phyloP scores from a whole-genome alignment of 2,113 vertebrate genomes.

The Agapornis roseicollis region DNA sequence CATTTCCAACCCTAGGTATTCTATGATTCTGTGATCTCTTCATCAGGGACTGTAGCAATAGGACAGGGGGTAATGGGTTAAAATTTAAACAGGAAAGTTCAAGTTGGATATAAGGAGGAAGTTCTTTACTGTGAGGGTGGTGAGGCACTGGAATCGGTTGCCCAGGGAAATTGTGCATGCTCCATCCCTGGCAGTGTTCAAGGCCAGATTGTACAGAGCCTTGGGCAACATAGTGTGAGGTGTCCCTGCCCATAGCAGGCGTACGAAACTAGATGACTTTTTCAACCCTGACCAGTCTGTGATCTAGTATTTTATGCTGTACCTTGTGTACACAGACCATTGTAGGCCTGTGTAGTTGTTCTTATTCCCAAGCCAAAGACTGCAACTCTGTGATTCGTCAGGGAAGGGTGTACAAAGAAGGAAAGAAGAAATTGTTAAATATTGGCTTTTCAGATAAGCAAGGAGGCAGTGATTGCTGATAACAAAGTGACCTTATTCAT shows the following conservation, averaged over 20 bases:
- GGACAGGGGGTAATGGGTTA: neutral
- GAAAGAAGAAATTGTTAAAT: neutral
- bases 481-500: neutral
- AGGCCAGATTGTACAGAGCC: neutral
- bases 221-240: neutral
- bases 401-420: fast-evolving
- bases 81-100: neutral
- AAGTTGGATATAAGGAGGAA: neutral
- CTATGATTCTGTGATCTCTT: no score
- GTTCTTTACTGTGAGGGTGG: neutral
- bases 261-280: neutral
- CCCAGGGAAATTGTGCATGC: neutral
- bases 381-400: neutral
- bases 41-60: neutral
- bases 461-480: neutral
- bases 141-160: neutral
- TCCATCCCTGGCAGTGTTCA: neutral
- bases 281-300: neutral
- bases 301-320: neutral
- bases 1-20: no score
- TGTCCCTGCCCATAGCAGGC: neutral
- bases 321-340: fast-evolving
- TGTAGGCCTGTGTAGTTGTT: neutral
- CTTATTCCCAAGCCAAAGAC: neutral
- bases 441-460: neutral